Evolutionary conservation across 1,140 invertebrate species (phyloP).

Genomic region (Zaprionus tsacasi): DNA sequence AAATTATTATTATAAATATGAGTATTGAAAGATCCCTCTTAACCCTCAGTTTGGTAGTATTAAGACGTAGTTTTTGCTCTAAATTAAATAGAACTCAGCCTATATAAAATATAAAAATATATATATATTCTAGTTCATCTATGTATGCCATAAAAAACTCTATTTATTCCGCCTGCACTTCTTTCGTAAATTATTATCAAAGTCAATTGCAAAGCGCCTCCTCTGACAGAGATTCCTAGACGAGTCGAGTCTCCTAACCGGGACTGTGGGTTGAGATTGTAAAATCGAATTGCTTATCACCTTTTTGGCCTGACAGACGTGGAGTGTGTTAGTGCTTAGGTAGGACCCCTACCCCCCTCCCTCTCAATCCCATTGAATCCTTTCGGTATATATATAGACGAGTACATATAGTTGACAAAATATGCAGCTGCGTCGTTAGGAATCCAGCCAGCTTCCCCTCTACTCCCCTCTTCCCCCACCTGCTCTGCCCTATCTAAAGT

Average conservation of each 20-base stretch:
- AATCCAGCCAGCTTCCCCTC: constrained; percentile 20
- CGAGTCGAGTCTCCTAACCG: not conserved
- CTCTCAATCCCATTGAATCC: constrained; percentile 28
- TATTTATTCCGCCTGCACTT: not conserved
- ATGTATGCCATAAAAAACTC: not conserved
- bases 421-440: constrained; percentile 75
- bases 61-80: too few species aligned
- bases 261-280: not conserved
- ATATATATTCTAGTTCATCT: not conserved
- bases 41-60: too few species aligned
- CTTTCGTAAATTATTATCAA: constrained; percentile 30
- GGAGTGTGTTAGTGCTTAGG: constrained; percentile 17
- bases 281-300: constrained; percentile 72
- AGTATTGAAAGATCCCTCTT: too few species aligned
- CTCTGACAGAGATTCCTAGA: not conserved
- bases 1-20: too few species aligned
- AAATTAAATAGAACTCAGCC: too few species aligned
- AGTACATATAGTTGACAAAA: constrained; percentile 67
- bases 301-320: constrained; percentile 66
- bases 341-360: not conserved
- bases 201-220: constrained; percentile 30
- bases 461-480: not conserved
- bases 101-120: constrained; percentile 2
- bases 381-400: constrained; percentile 28
- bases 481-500: constrained; percentile 42